A percentile compares a stretch with the other conserved stretches of the same genome.
Evolutionary conservation across 2,888 invertebrate species (phyloP).

Genomic region (Phengaris arion): DNA sequence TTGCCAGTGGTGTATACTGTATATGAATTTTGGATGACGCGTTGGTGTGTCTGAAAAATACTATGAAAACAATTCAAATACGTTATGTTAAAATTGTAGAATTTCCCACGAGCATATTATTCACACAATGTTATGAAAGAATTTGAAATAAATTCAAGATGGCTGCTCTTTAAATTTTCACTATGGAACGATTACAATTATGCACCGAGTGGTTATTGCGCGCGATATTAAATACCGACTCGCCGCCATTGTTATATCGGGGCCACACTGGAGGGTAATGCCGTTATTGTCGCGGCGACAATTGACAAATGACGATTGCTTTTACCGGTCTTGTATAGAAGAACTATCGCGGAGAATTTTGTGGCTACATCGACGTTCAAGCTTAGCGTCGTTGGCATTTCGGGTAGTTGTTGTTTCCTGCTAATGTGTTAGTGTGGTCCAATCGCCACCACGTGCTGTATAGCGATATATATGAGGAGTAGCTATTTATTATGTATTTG

Average conservation of each 20-base stretch:
- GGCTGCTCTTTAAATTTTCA: constrained; percentile 2
- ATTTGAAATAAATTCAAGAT: constrained; percentile 17
- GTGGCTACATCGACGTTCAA: too few species aligned
- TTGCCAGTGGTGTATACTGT: too few species aligned
- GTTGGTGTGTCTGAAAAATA: too few species aligned
- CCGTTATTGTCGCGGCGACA: not conserved
- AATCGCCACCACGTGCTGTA: too few species aligned
- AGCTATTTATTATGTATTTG: too few species aligned
- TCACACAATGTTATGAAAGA: not conserved
- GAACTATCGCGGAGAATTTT: too few species aligned
- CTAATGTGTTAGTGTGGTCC: too few species aligned
- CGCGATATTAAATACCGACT: constrained; percentile 17
- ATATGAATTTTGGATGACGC: too few species aligned
- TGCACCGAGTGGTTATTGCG: constrained; percentile 17
- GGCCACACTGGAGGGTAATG: not conserved
- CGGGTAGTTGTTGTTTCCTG: too few species aligned
- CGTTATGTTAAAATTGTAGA: not conserved
- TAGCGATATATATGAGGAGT: too few species aligned
- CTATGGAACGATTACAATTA: constrained; percentile 15
- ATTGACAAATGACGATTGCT: not conserved
- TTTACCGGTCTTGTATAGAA: not conserved
- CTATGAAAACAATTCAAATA: too few species aligned
- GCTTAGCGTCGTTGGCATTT: too few species aligned
- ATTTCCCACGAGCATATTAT: not conserved
- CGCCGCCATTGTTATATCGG: not conserved